Evolutionary conservation across 2,113 vertebrate species (phyloP).

Genomic region (Cyprinodon brontotheroides): DNA sequence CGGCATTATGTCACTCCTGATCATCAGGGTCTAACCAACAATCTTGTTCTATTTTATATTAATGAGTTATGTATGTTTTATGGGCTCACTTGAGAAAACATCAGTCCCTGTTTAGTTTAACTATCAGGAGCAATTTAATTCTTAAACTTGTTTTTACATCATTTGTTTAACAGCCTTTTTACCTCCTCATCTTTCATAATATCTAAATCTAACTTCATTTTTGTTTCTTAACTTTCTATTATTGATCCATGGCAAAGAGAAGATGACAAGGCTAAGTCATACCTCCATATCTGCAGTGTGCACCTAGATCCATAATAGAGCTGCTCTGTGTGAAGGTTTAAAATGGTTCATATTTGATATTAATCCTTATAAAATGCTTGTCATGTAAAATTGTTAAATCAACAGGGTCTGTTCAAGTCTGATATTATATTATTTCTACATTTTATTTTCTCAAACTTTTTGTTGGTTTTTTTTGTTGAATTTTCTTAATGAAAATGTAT

Average conservation of each 20-base stretch:
- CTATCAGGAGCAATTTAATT: conserved; percentile 28
- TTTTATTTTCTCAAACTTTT: no score
- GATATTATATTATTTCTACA: no score
- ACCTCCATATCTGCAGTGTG: conserved; percentile 72
- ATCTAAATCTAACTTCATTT: neutral
- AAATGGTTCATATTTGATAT: no score
- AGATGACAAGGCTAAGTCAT: conserved; percentile 77
- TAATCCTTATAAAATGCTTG: no score
- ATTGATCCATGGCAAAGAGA: conserved; percentile 57
- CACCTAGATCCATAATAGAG: conserved; percentile 46
- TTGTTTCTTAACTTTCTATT: conserved; percentile 19
- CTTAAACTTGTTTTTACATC: neutral
- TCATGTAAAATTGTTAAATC: no score
- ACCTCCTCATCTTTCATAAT: neutral
- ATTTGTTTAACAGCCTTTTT: neutral
- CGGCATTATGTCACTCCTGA: no score
- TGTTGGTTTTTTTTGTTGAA: no score
- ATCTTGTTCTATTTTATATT: no score
- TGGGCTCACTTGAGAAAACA: neutral
- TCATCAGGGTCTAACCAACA: no score
- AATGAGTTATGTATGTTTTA: no score
- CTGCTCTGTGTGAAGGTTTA: conserved; percentile 20
- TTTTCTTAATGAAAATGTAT: no score
- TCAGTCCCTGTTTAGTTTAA: conserved; percentile 21
- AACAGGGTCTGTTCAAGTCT: no score